These are phyloP conservation scores for Garra rufa DNA, from an alignment of 2,113 vertebrate genomes.

Conservation along the genomic window DNA sequence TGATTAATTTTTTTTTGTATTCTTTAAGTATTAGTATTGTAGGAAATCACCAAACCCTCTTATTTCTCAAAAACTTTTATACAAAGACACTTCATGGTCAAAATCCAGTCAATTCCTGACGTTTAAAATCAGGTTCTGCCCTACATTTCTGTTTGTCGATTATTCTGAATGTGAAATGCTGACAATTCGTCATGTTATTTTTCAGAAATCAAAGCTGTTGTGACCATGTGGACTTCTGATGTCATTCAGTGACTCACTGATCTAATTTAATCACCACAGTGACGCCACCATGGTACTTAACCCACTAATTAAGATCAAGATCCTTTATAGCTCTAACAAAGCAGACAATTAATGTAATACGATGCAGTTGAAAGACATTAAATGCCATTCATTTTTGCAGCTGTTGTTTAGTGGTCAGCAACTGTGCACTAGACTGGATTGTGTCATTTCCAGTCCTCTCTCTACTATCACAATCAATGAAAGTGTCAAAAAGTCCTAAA, in stretches of 20 bases:
- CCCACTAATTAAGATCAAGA: neutral
- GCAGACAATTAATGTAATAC: neutral
- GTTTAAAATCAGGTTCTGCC: neutral
- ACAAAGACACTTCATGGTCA: too few relatives aligned
- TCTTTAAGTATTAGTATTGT: too few relatives aligned
- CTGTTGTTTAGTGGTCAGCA: neutral
- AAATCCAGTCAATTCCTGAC: neutral
- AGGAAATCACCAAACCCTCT: neutral
- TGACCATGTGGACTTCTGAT: neutral
- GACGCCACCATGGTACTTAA: neutral
- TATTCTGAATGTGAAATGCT: neutral
- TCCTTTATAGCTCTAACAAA: neutral
- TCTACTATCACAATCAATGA: neutral
- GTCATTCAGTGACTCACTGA: slow-evolving; percentile 5
- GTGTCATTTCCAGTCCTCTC: neutral
- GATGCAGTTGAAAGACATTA: neutral
- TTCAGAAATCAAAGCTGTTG: slow-evolving; percentile 20
- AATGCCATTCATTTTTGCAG: neutral
- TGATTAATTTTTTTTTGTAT: too few relatives aligned
- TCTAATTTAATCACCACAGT: slow-evolving; percentile 4
- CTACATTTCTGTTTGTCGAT: neutral
- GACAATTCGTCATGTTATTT: too few relatives aligned
- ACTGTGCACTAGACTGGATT: neutral
- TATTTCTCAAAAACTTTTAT: neutral
- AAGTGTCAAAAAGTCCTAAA: neutral